A percentile compares a stretch with the other conserved stretches of the same genome.
phyloP scores from a whole-genome alignment of 2,888 invertebrate genomes.

The Cryptosula pallasiana region DNA sequence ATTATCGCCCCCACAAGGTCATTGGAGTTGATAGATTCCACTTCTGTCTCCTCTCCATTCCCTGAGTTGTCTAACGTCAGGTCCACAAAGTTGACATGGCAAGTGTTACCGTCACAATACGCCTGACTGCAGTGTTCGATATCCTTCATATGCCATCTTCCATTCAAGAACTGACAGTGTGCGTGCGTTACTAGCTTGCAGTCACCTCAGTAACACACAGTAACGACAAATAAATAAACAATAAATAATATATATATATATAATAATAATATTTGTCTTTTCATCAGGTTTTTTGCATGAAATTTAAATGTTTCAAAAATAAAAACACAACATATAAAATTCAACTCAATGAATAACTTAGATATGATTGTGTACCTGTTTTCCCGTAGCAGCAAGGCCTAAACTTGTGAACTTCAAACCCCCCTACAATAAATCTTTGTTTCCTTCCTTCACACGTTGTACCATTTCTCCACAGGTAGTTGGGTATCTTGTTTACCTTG shows the following conservation, averaged over 20 bases:
- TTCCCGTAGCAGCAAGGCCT: slow-evolving; percentile 21
- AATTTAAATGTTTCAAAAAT: too few relatives aligned
- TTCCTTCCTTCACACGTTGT: not conserved
- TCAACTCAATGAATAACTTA: too few relatives aligned
- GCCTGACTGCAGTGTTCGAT: slow-evolving; percentile 23
- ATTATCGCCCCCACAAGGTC: not conserved
- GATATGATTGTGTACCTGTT: not conserved
- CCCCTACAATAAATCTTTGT: not conserved
- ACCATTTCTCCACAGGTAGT: slow-evolving; percentile 20
- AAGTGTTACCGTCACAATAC: not conserved
- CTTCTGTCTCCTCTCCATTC: not conserved
- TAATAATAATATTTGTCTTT: too few relatives aligned
- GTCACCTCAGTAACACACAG: not conserved
- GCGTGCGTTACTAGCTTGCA: not conserved
- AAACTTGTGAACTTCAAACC: slow-evolving; percentile 20
- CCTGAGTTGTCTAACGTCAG: not conserved
- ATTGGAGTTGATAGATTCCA: not conserved
- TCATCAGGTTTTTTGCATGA: too few relatives aligned
- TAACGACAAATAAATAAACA: too few relatives aligned
- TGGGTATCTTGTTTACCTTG: not conserved
- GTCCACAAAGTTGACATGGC: not conserved
- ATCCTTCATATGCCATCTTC: not conserved
- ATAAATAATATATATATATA: too few relatives aligned
- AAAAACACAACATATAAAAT: too few relatives aligned
- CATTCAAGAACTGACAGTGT: slow-evolving; percentile 7